Evolutionary conservation across 2,113 vertebrate species (phyloP).

Genomic region (Hydrolagus affinis): DNA sequence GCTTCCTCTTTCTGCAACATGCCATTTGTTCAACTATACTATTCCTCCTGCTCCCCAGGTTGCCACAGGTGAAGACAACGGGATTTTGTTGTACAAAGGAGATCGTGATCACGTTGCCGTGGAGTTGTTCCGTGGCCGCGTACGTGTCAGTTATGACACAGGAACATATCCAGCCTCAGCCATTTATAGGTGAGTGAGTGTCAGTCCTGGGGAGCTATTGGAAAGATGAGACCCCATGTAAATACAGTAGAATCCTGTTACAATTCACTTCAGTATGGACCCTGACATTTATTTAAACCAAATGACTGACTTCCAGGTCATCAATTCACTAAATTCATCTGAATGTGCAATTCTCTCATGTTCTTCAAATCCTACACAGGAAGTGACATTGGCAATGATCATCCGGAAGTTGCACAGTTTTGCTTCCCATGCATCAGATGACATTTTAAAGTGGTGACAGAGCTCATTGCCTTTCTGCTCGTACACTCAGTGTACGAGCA

Average conservation of each 20-base stretch:
- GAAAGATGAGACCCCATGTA: not conserved
- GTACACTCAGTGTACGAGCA: too few relatives aligned
- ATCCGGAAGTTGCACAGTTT: too few relatives aligned
- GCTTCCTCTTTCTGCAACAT: not conserved
- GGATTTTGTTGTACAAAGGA: constrained; percentile 87
- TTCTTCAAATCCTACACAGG: too few relatives aligned
- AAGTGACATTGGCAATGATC: too few relatives aligned
- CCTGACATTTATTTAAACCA: too few relatives aligned
- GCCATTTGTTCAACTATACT: not conserved
- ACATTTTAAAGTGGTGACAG: too few relatives aligned
- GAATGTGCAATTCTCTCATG: too few relatives aligned
- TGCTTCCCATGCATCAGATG: too few relatives aligned
- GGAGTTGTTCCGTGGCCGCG: constrained; percentile 84
- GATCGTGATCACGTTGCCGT: constrained; percentile 86
- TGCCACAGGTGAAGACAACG: constrained; percentile 92
- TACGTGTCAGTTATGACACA: constrained; percentile 90
- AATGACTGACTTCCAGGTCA: too few relatives aligned
- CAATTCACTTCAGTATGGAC: too few relatives aligned
- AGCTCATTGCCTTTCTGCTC: too few relatives aligned
- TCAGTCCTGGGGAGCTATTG: not conserved
- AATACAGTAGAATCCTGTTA: not conserved
- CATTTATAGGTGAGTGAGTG: constrained; percentile 81
- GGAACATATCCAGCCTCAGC: constrained; percentile 85
- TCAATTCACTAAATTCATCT: too few relatives aligned
- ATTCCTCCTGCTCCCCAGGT: constrained; percentile 59